Evolutionary conservation across 2,113 vertebrate species (phyloP).

Genomic region (Pagrus major): DNA sequence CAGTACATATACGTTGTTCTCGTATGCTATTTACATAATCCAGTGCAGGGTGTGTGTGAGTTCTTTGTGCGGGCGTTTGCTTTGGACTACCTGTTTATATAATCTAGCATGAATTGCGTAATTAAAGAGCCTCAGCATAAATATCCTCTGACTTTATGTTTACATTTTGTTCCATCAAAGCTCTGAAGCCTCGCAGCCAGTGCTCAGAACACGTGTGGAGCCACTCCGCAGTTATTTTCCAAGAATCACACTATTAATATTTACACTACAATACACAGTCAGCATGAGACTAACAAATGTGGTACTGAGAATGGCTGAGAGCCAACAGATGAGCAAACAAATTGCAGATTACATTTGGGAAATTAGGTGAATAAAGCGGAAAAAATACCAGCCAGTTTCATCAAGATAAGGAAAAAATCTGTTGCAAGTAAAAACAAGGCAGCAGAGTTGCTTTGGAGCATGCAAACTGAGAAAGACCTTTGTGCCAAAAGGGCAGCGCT

Average conservation of each 20-base stretch:
- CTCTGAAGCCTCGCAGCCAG: neutral
- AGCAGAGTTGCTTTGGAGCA: neutral
- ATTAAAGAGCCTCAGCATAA: conserved; percentile 38
- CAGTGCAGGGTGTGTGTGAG: neutral
- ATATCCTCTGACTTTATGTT: conserved; percentile 40
- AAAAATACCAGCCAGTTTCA: conserved; percentile 10
- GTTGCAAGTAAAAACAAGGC: conserved; percentile 23
- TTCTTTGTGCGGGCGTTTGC: neutral
- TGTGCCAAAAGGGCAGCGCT: neutral
- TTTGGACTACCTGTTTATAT: conserved; percentile 46
- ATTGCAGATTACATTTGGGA: conserved; percentile 31
- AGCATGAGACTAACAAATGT: conserved; percentile 7
- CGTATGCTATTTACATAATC: conserved; percentile 44
- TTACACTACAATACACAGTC: conserved; percentile 22
- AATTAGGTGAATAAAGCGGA: conserved; percentile 31
- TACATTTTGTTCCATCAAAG: conserved; percentile 36
- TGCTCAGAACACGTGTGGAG: conserved; percentile 11
- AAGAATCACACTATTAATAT: conserved; percentile 39
- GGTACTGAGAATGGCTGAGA: neutral
- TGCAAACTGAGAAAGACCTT: conserved; percentile 15
- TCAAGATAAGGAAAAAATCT: conserved; percentile 30
- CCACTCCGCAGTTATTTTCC: neutral
- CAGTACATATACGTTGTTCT: neutral
- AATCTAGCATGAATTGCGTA: conserved; percentile 23
- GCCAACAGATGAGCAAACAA: conserved; percentile 38